Conservation (phyloP, 2,797 vertebrate genomes). For the Mormyrus proboscirostris region DNA sequence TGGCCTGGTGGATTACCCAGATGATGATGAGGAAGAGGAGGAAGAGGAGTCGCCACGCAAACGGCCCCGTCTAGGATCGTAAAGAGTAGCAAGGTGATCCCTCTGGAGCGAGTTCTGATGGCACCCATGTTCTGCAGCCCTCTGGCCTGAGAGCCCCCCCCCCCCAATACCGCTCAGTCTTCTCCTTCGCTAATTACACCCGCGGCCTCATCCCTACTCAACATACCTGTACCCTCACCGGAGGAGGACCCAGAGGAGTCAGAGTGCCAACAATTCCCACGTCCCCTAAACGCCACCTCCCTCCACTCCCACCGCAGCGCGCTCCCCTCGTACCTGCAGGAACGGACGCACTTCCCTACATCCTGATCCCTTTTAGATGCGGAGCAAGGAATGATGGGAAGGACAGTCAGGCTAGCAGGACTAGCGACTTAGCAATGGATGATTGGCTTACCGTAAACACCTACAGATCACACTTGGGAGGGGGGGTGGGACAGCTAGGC, state of each 20-base stretch:
- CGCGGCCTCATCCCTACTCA: slow-evolving; percentile 9
- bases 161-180: neutral
- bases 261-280: slow-evolving; percentile 42
- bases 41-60: slow-evolving; percentile 83
- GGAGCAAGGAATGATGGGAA: slow-evolving; percentile 40
- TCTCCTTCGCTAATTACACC: neutral
- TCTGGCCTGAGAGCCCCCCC: slow-evolving; percentile 32
- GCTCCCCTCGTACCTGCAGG: slow-evolving; percentile 33
- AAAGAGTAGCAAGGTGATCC: slow-evolving; percentile 53
- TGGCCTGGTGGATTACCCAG: slow-evolving; percentile 96
- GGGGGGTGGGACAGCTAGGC: slow-evolving; percentile 53
- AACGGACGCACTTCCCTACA: slow-evolving; percentile 59
- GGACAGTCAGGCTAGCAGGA: slow-evolving; percentile 74
- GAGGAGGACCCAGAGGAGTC: slow-evolving; percentile 64
- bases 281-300: slow-evolving; percentile 23
- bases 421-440: slow-evolving; percentile 68
- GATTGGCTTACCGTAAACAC: slow-evolving; percentile 67
- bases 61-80: slow-evolving; percentile 91
- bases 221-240: slow-evolving; percentile 24
- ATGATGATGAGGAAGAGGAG: slow-evolving; percentile 92
- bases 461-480: slow-evolving; percentile 52
- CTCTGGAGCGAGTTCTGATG: slow-evolving; percentile 58
- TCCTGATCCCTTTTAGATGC: slow-evolving; percentile 62
- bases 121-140: slow-evolving; percentile 55
- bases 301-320: neutral